Base-by-base conservation (phyloP, 2,888 invertebrate genomes). In the Chrysolina haemoptera region DNA sequence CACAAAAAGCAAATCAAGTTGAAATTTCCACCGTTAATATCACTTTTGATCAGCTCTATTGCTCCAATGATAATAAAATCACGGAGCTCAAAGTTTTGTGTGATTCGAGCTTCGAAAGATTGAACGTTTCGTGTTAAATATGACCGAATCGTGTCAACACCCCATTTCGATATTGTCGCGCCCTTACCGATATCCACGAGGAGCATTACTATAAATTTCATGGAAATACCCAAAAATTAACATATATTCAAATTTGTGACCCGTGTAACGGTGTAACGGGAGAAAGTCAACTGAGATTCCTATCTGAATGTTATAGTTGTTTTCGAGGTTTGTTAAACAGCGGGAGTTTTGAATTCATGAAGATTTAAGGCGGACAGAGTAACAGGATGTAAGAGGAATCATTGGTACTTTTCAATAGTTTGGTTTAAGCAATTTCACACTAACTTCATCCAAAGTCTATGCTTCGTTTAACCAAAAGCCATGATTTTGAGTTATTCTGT, bases 111-210 rank as follows among this genome's bases (percentile, higher is more conserved):
- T 48, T 18, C 50, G 1, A 20, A 41, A 73, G 70, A 74, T 70
- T 68, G 70, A 78, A 79, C 77, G 79, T 81, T 82, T 76, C 83
- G 83, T 83, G 82, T 82, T 82, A 80, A 77, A 80, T 80, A 79
- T 80, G 80, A 81, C 77, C 79, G 82, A 84, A 82, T 87, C 88
- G 87, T 88, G 88, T 87, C 87, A 85, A 85, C 87, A 87, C 87
- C 86, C 88, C 85, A 86, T 87, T 85, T 82, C 68, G 68, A 70
- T 72, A 68, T 62, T 85, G 86, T 87, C 84, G 84, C 80, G 84
- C 84, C 84, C 85, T 83, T 83, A 76, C 82, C 83, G 82, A 83
- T 83, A 84, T 82, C 83, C 85, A 81, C 20, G 59, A 81, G 82
- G 85, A 79, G 74, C 85, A 84, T 84, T 84, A 84, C 85, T 82